These are phyloP conservation scores for Lamellibrachia columna DNA, from an alignment of 2,888 invertebrate species.

Conservation along the genomic window DNA sequence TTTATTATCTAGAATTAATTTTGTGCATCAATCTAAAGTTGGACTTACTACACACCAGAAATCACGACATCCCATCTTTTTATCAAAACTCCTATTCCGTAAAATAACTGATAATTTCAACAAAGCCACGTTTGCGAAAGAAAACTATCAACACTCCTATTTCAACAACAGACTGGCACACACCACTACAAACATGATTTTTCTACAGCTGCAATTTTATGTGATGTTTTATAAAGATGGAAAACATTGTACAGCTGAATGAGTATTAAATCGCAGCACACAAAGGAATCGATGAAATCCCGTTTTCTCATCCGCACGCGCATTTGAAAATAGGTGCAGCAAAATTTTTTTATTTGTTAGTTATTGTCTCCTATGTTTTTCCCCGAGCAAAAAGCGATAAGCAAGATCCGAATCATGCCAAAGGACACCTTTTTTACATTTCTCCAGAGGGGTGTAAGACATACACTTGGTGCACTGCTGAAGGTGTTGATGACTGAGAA, in stretches of 20 bases:
- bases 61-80: neutral
- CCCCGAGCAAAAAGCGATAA: no score
- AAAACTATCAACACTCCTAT: neutral
- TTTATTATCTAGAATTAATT: neutral
- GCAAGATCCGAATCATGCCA: no score
- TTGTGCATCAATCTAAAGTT: neutral
- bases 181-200: neutral
- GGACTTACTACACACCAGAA: neutral
- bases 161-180: neutral
- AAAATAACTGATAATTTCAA: neutral
- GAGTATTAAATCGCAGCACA: neutral
- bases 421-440: no score
- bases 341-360: no score
- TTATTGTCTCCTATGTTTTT: no score
- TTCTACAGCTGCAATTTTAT: neutral
- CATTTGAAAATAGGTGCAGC: no score
- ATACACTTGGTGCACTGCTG: no score
- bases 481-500: no score
- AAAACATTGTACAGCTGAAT: neutral
- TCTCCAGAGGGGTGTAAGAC: no score
- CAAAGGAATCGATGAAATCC: no score
- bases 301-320: no score
- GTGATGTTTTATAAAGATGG: neutral
- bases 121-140: neutral
- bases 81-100: neutral